Evolutionary conservation across 2,113 vertebrate genomes (phyloP).

Genomic region (Peucedramus taeniatus): DNA sequence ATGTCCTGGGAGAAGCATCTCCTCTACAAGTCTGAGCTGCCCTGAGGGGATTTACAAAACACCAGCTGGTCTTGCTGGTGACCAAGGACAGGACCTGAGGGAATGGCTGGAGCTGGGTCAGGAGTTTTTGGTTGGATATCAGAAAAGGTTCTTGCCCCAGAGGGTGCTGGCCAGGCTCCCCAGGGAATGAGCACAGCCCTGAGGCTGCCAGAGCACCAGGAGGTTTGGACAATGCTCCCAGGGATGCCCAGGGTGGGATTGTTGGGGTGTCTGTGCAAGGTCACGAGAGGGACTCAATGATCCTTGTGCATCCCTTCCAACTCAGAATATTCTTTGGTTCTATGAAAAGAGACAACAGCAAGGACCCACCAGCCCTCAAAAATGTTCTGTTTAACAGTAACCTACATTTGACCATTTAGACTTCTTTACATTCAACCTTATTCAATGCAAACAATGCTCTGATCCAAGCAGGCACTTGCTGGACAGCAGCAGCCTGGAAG

Average conservation of each 20-base stretch:
- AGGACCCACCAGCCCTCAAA: neutral
- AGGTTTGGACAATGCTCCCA: rapidly evolving
- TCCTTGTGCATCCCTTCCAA: neutral
- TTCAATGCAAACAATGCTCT: neutral
- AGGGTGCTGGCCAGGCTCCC: neutral
- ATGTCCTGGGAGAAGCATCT: neutral
- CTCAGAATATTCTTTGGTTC: neutral
- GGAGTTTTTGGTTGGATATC: neutral
- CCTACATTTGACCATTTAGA: neutral
- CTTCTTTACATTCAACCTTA: neutral
- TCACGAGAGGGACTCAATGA: neutral
- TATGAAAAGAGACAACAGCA: neutral
- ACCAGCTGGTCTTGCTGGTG: neutral
- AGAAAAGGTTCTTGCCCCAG: neutral
- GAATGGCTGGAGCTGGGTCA: neutral
- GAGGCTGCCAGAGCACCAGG: neutral
- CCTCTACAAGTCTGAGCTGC: neutral
- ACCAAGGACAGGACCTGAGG: neutral
- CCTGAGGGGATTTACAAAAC: neutral
- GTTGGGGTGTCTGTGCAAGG: neutral
- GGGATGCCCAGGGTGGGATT: neutral
- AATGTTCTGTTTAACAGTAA: neutral
- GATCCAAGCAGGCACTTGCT: neutral
- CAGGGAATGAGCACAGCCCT: neutral
- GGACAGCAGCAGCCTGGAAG: neutral